Percentiles rank a stretch among this genome's conserved stretches.
These are phyloP conservation scores for Coecobrya sp. DNA, from an alignment of 2,888 invertebrate species.

Conservation along the genomic window DNA sequence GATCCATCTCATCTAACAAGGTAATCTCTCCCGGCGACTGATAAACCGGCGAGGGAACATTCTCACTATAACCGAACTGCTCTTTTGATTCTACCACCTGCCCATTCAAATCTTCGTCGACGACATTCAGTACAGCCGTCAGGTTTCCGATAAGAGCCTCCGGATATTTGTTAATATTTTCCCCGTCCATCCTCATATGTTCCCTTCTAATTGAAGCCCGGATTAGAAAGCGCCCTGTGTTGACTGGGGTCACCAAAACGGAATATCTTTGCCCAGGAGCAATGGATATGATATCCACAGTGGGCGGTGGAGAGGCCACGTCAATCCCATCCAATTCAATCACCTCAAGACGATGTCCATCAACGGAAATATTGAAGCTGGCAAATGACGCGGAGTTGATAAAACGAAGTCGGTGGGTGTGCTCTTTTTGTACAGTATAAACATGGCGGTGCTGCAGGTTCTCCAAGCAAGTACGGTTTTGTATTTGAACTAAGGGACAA, in stretches of 20 bases:
- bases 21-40: background rate
- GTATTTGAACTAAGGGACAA: slow-evolving; percentile 63
- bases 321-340: slow-evolving; percentile 83
- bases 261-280: slow-evolving; percentile 83
- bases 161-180: slow-evolving; percentile 80
- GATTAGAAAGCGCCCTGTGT: slow-evolving; percentile 66
- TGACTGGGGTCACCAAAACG: slow-evolving; percentile 57
- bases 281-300: slow-evolving; percentile 59
- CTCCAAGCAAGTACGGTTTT: slow-evolving; percentile 52
- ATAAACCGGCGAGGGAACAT: background rate
- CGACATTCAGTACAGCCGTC: slow-evolving; percentile 76
- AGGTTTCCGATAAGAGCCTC: slow-evolving; percentile 70
- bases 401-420: slow-evolving; percentile 79
- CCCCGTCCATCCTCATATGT: slow-evolving; percentile 11
- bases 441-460: slow-evolving; percentile 54
- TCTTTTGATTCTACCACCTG: background rate
- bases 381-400: slow-evolving; percentile 77
- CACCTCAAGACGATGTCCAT: slow-evolving; percentile 75
- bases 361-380: slow-evolving; percentile 82
- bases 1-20: slow-evolving; percentile 33
- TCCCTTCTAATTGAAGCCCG: slow-evolving; percentile 58
- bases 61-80: background rate
- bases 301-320: background rate
- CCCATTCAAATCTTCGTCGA: background rate
- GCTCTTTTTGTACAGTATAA: slow-evolving; percentile 26